Evolutionary conservation across 2,888 invertebrate species (phyloP), one percentile per base, ranked within the genome.

Genomic region (Melieria omissa): DNA sequence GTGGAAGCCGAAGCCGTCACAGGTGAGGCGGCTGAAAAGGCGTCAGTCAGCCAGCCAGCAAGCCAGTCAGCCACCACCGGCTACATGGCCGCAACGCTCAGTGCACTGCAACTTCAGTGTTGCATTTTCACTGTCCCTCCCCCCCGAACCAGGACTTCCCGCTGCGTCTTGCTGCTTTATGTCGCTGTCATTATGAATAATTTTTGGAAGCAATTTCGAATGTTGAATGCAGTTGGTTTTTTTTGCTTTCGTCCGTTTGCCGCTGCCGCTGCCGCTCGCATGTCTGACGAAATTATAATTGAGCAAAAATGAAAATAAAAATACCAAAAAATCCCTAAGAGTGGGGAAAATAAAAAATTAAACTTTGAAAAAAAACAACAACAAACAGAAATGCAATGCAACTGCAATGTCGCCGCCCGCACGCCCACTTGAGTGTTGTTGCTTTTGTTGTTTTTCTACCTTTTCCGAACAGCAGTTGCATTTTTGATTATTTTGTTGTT

Each of bases 401-500:
- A 83, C 82, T 84, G 84, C 81, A 83, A 84, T 82, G 83, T 82
- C 81, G 83, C 76, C 78, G 78, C 47, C 52, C 77, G 77, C 76
- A 29, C 1, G 29, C 29, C 29, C 29, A 29, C 29, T 29, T 29
- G 29, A 29, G 29, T 29, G 2, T 65, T 52, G 14, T 61, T 71
- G 12, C 12, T 60, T 10, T 61, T 49, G 49, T 44, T 16, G 29
- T 65, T 54, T 52, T 44, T 83, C 83, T 82, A 83, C 82, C 82
- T 82, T 82, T 60, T 16, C 41, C 10, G 29, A 10, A 60, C 66
- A 65, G 65, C 67, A 45, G 42, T 54, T 47, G 64, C 54, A 62
- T 70, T 57, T 52, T 12, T n/a, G 49, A n/a, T 5, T 55, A 14
- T 49, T 62, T 45, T 54, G 44, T 66, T 62, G 62, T 65, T 65